Evolutionary conservation across 1,140 invertebrate genomes (phyloP).

Genomic region (Bombus polaris): DNA sequence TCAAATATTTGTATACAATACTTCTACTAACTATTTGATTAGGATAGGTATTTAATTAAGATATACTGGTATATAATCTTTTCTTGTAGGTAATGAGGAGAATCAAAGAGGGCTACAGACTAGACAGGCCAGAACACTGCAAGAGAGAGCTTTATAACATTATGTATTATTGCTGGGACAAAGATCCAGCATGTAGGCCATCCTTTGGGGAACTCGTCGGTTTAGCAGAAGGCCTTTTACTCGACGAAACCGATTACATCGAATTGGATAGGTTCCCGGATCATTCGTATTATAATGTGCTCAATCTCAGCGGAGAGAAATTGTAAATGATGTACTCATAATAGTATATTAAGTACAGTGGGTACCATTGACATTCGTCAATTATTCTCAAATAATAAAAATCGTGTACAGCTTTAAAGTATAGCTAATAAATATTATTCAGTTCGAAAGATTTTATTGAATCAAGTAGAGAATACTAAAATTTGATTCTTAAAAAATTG

Average conservation of each 20-base stretch:
- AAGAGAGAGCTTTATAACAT: constrained; percentile 95
- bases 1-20: background rate
- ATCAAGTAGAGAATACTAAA: background rate
- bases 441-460: background rate
- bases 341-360: background rate
- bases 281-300: constrained; percentile 96
- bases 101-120: constrained; percentile 89
- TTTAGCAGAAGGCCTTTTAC: constrained; percentile 90
- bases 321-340: constrained; percentile 80
- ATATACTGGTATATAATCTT: background rate
- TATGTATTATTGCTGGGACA: constrained; percentile 97
- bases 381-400: background rate
- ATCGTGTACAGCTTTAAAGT: background rate
- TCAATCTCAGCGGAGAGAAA: constrained; percentile 93
- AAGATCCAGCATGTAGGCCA: constrained; percentile 89
- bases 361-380: too few species aligned
- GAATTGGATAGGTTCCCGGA: constrained; percentile 96
- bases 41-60: background rate
- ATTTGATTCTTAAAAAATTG: background rate
- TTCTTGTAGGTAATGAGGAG: constrained; percentile 84
- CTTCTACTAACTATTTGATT: background rate
- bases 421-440: background rate
- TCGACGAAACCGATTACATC: constrained; percentile 96
- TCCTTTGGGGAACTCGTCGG: constrained; percentile 90
- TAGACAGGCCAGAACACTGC: constrained; percentile 95